phyloP scores from a whole-genome alignment of 2,113 vertebrate genomes.

The Athene noctua region DNA sequence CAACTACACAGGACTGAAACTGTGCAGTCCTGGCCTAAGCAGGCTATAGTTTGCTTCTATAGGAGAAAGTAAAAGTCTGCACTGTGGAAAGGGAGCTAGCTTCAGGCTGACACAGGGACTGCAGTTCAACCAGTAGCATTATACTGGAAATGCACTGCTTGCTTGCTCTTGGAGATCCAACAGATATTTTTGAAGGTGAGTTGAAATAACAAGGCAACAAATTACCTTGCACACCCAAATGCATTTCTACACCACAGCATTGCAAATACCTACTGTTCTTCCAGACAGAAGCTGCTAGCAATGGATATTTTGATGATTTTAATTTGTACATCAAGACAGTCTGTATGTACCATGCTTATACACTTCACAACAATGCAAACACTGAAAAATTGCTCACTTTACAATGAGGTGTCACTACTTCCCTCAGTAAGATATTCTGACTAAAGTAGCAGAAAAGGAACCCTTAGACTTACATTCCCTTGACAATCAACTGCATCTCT shows the following conservation, averaged over 20 bases:
- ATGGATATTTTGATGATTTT: neutral
- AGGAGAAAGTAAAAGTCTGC: neutral
- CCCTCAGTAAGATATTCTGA: neutral
- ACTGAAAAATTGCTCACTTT: neutral
- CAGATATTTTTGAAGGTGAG: neutral
- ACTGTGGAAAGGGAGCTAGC: neutral
- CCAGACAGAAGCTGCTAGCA: neutral
- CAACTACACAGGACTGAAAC: neutral
- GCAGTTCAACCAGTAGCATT: neutral
- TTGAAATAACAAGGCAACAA: neutral
- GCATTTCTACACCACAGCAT: neutral
- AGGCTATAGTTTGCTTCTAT: neutral
- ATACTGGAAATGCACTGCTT: neutral
- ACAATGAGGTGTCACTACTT: neutral
- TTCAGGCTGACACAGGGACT: neutral
- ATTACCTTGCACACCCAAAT: neutral
- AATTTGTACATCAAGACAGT: neutral
- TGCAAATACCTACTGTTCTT: neutral
- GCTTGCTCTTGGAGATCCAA: neutral
- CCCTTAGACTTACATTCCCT: constrained; percentile 72
- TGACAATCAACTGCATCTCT: constrained; percentile 73
- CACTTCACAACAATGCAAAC: neutral
- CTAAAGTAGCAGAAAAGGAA: neutral
- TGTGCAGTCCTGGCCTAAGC: neutral
- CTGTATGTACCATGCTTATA: neutral